Percentiles rank a stretch among this genome's conserved stretches.
Evolutionary conservation across 92 coral and sea anemone species (phyloP).

Genomic region (Pocillopora grandis): DNA sequence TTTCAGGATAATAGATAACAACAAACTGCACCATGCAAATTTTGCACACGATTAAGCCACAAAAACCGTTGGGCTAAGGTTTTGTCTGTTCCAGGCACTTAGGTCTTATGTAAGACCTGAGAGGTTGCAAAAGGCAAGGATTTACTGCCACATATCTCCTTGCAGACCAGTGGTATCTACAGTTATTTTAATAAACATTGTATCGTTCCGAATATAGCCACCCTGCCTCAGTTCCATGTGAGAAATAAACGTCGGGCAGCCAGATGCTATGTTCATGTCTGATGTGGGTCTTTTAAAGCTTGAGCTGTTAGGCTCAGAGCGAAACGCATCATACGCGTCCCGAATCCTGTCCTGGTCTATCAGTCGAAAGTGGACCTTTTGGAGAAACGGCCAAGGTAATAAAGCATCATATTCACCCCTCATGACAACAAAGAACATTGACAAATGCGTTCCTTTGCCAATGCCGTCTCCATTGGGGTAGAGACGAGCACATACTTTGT

Average conservation of each 20-base stretch:
- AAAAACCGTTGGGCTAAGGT: not conserved
- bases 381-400: slow-evolving; percentile 90
- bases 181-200: slow-evolving; percentile 66
- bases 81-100: not conserved
- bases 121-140: too few species aligned
- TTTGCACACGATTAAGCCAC: not conserved
- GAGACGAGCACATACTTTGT: slow-evolving; percentile 85
- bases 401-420: slow-evolving; percentile 90
- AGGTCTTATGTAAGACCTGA: too few species aligned
- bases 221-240: slow-evolving; percentile 62
- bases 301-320: slow-evolving; percentile 92
- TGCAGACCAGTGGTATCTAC: slow-evolving; percentile 72
- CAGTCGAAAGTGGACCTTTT: slow-evolving; percentile 80
- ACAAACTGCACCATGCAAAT: not conserved
- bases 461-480: slow-evolving; percentile 87
- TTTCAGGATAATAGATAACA: too few species aligned
- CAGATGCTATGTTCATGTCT: slow-evolving; percentile 90
- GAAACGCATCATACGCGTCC: slow-evolving; percentile 73
- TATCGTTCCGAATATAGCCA: slow-evolving; percentile 70
- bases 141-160: slow-evolving; percentile 12
- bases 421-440: slow-evolving; percentile 90
- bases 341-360: slow-evolving; percentile 76
- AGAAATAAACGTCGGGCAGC: slow-evolving; percentile 79
- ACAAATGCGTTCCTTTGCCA: slow-evolving; percentile 81
- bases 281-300: slow-evolving; percentile 83